Conservation (phyloP, 2,797 vertebrate species). For the Cuniculus paca region DNA sequence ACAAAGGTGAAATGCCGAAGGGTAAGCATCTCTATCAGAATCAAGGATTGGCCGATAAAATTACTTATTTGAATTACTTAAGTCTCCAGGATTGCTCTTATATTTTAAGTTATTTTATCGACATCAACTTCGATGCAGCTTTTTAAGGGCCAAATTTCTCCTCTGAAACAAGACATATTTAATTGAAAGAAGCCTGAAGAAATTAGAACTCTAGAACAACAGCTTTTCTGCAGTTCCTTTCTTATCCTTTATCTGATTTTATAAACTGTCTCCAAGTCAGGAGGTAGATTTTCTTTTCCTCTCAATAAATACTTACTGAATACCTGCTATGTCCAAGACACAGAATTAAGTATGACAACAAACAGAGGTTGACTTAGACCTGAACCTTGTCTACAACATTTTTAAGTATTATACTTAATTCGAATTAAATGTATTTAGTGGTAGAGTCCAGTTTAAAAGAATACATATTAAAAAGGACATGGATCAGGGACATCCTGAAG, state of each 20-base stretch:
- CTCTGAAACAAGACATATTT: slow-evolving; percentile 39
- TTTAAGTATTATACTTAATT: slow-evolving; percentile 16
- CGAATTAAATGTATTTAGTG: slow-evolving; percentile 36
- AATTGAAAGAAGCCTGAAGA: slow-evolving; percentile 28
- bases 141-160: slow-evolving; percentile 34
- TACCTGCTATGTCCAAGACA: slow-evolving; percentile 1
- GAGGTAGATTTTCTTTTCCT: neutral
- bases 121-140: neutral
- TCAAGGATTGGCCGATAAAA: slow-evolving; percentile 45
- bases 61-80: slow-evolving; percentile 38
- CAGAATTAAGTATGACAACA: neutral
- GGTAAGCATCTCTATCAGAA: neutral
- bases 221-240: slow-evolving; percentile 14
- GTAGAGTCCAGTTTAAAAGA: neutral
- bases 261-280: slow-evolving; percentile 11
- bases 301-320: slow-evolving; percentile 28
- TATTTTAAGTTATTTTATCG: slow-evolving; percentile 62
- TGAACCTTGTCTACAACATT: neutral
- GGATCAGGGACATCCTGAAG: neutral
- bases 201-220: neutral
- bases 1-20: slow-evolving; percentile 18
- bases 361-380: slow-evolving; percentile 38
- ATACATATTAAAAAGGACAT: neutral
- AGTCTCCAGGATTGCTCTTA: neutral
- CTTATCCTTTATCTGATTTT: slow-evolving; percentile 26